phyloP scores from a whole-genome alignment of 2,113 vertebrate genomes.

The Nothoprocta pentlandii region DNA sequence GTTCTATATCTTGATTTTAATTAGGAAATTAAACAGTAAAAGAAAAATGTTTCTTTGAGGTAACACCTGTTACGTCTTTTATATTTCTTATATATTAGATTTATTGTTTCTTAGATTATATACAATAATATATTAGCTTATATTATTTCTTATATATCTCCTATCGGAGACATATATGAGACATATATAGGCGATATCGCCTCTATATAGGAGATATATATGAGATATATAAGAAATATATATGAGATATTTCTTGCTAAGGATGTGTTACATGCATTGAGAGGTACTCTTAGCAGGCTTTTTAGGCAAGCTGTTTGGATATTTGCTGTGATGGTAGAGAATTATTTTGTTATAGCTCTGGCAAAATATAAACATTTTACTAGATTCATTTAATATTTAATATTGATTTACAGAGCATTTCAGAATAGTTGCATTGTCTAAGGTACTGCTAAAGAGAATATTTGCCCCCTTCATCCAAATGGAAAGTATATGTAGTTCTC shows the following conservation, averaged over 20 bases:
- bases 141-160: no score
- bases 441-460: neutral
- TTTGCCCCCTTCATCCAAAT: neutral
- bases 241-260: neutral
- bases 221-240: no score
- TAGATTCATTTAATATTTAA: neutral
- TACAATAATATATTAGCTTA: no score
- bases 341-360: constrained; percentile 15
- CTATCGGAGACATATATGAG: no score
- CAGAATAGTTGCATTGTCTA: constrained; percentile 1
- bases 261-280: neutral
- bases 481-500: neutral
- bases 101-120: neutral
- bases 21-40: neutral
- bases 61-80: neutral
- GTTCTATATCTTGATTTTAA: constrained; percentile 2
- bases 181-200: no score
- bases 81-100: neutral
- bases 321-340: neutral
- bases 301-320: neutral
- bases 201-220: no score
- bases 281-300: neutral
- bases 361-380: neutral
- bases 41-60: neutral
- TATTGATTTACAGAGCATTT: neutral